Conservation (phyloP, 2,888 invertebrate genomes). For the Girardia tigrina region DNA sequence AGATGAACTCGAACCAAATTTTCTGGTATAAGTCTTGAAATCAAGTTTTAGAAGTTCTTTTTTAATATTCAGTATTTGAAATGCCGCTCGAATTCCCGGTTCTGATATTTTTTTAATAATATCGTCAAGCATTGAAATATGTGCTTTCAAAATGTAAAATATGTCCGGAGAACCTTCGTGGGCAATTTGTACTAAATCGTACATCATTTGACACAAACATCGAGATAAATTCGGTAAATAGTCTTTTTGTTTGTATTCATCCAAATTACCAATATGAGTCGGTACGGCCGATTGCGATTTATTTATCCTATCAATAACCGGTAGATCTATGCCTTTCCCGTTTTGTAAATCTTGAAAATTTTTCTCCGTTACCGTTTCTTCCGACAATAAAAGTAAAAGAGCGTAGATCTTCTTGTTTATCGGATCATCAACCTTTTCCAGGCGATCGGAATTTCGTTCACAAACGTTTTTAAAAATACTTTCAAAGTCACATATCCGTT, state of each 20-base stretch:
- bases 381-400: neutral
- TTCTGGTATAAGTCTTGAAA: neutral
- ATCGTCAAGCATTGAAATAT: neutral
- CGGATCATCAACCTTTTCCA: neutral
- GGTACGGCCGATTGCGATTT: neutral
- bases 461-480: neutral
- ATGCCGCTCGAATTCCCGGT: neutral
- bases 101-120: neutral
- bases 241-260: neutral
- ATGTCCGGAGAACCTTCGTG: neutral
- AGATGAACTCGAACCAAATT: neutral
- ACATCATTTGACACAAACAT: conserved; percentile 15
- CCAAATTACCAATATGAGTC: conserved; percentile 11
- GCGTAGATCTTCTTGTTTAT: neutral
- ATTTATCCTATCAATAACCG: neutral
- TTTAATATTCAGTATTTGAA: neutral
- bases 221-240: neutral
- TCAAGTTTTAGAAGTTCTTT: neutral
- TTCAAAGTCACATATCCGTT: neutral
- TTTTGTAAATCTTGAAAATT: neutral
- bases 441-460: neutral
- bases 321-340: neutral
- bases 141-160: neutral
- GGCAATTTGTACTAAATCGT: neutral
- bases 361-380: neutral